Evolutionary conservation across 2,797 vertebrate genomes (phyloP), one percentile per base, ranked within the genome.

Genomic region (Scolopax bukidnonensis): DNA sequence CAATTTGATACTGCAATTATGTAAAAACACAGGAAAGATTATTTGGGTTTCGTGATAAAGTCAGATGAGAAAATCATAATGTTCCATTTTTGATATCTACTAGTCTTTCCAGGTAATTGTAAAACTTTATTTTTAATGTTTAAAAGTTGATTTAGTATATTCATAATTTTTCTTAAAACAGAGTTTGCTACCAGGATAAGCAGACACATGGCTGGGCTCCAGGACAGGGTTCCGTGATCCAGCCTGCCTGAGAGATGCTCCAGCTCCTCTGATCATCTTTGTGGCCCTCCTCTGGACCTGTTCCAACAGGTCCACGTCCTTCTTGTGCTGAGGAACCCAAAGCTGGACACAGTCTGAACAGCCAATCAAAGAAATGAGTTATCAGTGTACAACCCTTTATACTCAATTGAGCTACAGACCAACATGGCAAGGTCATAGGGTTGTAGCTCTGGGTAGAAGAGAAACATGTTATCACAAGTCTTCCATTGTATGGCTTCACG

Each of bases 1-100:
- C 57, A 87, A 75, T 75, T 40, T 85, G 40, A 80, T 71, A 83
- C 50, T 81, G 38, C 36, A 93, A 47, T 85, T 87, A 87, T 30
- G 53, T 45, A 91, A 89, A 94, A 64, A 87, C 43, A 74, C 33
- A 28, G 36, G 15, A 73, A 84, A 92, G 60, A 77, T 38, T 73
- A 89, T 82, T 67, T 89, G 41, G 28, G 80, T 61, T 87, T 56
- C 50, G 24, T 0, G 0, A 75, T 57, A 53, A 48, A 51, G 11
- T 81, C 48, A 71, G 28, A 80, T 38, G 32, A 68, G 30, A 41
- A 65, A 68, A 73, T 51, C 68, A 10, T 20, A 73, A 54, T 28
- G n/a, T 4, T 85, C 16, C 33, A 38, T 51, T 47, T 80, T 80
- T 13, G 6, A 32, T 23, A 92, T 50, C 57, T 63, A 70, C 7